Evolutionary conservation across 1,140 invertebrate genomes (phyloP).

Genomic region (Bombyx mori): DNA sequence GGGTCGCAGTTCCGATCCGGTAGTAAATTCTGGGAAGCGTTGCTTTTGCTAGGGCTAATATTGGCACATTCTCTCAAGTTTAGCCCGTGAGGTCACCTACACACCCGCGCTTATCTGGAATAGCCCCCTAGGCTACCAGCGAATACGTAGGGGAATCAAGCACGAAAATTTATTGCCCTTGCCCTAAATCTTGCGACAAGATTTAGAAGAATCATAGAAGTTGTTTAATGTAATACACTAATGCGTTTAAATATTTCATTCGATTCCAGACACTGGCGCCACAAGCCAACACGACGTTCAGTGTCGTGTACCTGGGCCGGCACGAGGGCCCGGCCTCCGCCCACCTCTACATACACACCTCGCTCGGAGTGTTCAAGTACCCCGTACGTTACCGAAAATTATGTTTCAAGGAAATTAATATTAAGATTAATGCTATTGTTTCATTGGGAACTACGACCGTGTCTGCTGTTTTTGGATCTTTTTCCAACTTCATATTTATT

Average conservation of each 20-base stretch:
- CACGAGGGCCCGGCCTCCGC: slow-evolving; percentile 91
- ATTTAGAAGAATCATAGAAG: not conserved
- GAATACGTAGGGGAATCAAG: too few relatives aligned
- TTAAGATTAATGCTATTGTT: slow-evolving; percentile 25
- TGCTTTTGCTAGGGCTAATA: too few relatives aligned
- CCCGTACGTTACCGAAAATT: slow-evolving; percentile 28
- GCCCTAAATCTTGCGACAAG: too few relatives aligned
- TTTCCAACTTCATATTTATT: not conserved
- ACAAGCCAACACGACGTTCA: slow-evolving; percentile 93
- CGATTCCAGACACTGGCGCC: slow-evolving; percentile 79
- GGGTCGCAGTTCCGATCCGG: too few relatives aligned
- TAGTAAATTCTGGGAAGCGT: too few relatives aligned
- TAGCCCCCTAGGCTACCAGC: too few relatives aligned
- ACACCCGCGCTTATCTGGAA: too few relatives aligned
- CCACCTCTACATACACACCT: slow-evolving; percentile 93
- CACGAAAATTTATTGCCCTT: too few relatives aligned
- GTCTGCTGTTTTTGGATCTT: not conserved
- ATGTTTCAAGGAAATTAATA: too few relatives aligned
- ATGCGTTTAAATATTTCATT: not conserved
- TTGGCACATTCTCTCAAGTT: too few relatives aligned
- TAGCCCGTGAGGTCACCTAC: too few relatives aligned
- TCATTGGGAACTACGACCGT: not conserved
- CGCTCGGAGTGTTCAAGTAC: slow-evolving; percentile 78
- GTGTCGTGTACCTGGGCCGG: slow-evolving; percentile 93
- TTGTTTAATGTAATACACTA: not conserved